Percentiles rank a stretch among this genome's conserved stretches.
Conservation (phyloP, 1,140 invertebrate species). For the Anagrus nilaparvatae region DNA sequence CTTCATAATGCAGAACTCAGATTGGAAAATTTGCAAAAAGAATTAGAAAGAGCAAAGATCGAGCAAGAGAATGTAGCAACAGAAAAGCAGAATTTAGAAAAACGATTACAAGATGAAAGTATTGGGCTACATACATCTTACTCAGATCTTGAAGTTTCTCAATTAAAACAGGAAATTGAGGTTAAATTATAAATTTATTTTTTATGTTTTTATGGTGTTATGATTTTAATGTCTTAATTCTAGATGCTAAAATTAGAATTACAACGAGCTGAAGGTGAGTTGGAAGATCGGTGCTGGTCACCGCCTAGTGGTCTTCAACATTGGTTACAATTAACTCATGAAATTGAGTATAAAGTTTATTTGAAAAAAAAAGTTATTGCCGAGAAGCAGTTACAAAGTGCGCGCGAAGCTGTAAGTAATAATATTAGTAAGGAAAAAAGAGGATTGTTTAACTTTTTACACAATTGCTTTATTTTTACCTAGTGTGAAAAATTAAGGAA, state of each 20-base stretch:
- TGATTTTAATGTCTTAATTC: constrained; percentile 15
- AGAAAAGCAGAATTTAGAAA: constrained; percentile 74
- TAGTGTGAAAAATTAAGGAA: constrained; percentile 89
- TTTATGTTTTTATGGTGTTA: constrained; percentile 5
- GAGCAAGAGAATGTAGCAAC: constrained; percentile 66
- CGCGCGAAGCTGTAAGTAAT: constrained; percentile 71
- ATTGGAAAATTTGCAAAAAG: constrained; percentile 58
- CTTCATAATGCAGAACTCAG: constrained; percentile 81
- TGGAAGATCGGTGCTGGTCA: constrained; percentile 79
- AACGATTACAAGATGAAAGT: constrained; percentile 59
- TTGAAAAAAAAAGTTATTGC: constrained; percentile 75
- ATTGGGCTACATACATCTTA: constrained; percentile 57
- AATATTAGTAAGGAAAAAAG: constrained; percentile 5
- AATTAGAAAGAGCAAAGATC: constrained; percentile 49
- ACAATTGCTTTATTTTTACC: constrained; percentile 18
- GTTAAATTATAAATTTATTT: constrained; percentile 34
- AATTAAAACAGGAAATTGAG: constrained; percentile 74
- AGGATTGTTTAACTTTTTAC: neutral
- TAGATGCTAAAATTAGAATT: constrained; percentile 72
- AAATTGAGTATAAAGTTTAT: constrained; percentile 83
- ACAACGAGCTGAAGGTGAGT: constrained; percentile 74
- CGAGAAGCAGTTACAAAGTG: constrained; percentile 76
- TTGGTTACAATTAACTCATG: constrained; percentile 90
- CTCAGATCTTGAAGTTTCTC: constrained; percentile 71
- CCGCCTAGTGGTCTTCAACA: constrained; percentile 79